Base-by-base conservation (phyloP, 2,888 invertebrate species). In the Trissolcus japonicus region DNA sequence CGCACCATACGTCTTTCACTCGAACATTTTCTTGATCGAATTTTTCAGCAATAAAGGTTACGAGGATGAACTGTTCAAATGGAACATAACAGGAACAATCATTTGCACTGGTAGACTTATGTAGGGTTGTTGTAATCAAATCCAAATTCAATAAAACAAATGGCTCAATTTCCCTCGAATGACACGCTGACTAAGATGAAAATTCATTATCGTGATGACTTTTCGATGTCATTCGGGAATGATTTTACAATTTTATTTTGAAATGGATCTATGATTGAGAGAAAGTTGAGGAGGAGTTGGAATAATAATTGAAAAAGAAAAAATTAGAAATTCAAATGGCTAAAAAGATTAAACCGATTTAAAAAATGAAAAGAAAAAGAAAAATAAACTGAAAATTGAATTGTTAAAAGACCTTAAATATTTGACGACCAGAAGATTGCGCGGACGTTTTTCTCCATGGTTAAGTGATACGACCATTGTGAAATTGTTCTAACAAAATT, bases 381-480 rank as follows among this genome's bases (percentile, higher is more conserved):
- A 46, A 46, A 46, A n/a, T n/a, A n/a, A n/a, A n/a, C n/a, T n/a
- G n/a, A n/a, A n/a, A n/a, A n/a, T n/a, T n/a, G n/a, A n/a, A n/a
- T n/a, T 46, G 46, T 6, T 50, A 55, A 43, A 25, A 17, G 57
- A 71, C 71, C 71, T 71, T 14, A 71, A 48, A 48, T 66, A 73
- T 66, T 41, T 65, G 66, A 59, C 43, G 25, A 73, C 65, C 6
- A 73, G 17, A 25, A 73, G 55, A 29, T 50, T 73, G 6, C 66
- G 46, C 21, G 60, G 73, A 0, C 73, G 73, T 9, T 73, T 73
- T 13, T 73, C 73, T 11, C 54, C 65, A 25, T 72, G 72, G 16
- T 72, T 72, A 1, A 72, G 25, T 25, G 72, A 60, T 25, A 72
- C 72, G 48, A 72, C 72, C 72, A 72, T 72, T 48, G 61, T 61